These are phyloP conservation scores for Trachops cirrhosus DNA, from an alignment of 2,797 vertebrate genomes.

Conservation along the genomic window DNA sequence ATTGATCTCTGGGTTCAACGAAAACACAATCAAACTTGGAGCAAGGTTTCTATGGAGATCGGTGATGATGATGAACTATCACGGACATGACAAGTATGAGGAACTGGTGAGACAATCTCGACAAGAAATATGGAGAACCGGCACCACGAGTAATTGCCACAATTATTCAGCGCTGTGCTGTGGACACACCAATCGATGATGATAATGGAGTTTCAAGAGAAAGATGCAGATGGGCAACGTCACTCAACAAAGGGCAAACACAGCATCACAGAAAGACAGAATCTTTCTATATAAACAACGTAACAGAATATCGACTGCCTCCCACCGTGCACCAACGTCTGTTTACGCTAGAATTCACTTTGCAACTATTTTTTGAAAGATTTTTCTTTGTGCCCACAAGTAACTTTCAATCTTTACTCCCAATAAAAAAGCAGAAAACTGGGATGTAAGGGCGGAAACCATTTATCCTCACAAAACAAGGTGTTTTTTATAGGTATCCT, in stretches of 20 bases:
- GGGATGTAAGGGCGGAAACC: too few relatives aligned
- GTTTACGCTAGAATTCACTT: too few relatives aligned
- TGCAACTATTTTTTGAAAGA: too few relatives aligned
- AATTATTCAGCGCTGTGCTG: not conserved
- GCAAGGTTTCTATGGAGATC: not conserved
- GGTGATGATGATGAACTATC: rapidly evolving
- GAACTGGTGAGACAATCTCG: too few relatives aligned
- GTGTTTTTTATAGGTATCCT: not conserved
- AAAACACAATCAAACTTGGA: not conserved
- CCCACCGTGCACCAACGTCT: rapidly evolving
- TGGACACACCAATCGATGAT: rapidly evolving
- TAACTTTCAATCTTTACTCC: not conserved
- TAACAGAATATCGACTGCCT: too few relatives aligned
- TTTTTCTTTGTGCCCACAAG: too few relatives aligned
- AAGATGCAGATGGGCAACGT: rapidly evolving
- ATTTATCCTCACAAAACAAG: too few relatives aligned
- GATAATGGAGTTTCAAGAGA: rapidly evolving
- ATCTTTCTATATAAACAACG: not conserved
- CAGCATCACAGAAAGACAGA: not conserved
- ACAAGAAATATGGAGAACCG: not conserved
- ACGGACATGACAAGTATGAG: too few relatives aligned
- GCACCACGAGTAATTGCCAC: rapidly evolving
- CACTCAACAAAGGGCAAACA: not conserved
- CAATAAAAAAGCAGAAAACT: not conserved
- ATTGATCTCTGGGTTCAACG: not conserved